Base-by-base conservation (phyloP, 2,888 invertebrate genomes). In the Drosophila cognata region DNA sequence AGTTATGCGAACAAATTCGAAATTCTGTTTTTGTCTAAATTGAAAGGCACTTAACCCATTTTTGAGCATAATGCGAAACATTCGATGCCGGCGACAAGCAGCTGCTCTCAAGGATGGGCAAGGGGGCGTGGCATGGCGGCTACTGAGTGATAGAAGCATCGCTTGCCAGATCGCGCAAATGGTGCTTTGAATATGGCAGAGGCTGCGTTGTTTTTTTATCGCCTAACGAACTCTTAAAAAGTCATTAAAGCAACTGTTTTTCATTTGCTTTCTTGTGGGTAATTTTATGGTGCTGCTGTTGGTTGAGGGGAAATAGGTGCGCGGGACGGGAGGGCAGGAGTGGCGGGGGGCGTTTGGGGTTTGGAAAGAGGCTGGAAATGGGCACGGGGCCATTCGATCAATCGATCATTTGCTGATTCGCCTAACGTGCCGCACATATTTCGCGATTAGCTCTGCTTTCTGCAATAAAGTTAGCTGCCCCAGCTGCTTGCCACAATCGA, bases 21-120 rank as follows among this genome's bases (percentile, higher is more conserved):
- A 63, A 61, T 72, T 67, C 28, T 11, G 3, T 43, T 13, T 53
- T 58, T 71, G 52, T 89, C 70, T 65, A 72, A 77, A 81, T 84
- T 86, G 84, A 90, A 81, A 88, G 75, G 71, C 90, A 86, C 90
- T 86, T 86, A 86, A 88, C 86, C 86, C 84, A 86, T 84, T 86
- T 43, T 90, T 59, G 59, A 64, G 84, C 79, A 90, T 81, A 86
- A 83, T 83, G 89, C 86, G 73, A 85, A 89, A 79, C 84, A 89
- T 72, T 76, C 62, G 57, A 59, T 61, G 62, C 71, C 50, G 70
- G 70, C 78, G 74, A 82, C 79, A 81, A 50, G 48, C 57, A 43
- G 35, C 56, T 41, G 74, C 52, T 41, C 50, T 31, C 50, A 53
- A 77, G 70, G 53, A 63, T 29, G 57, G 35, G 36, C 53, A 4